These are phyloP conservation scores for Protobothrops mucrosquamatus DNA, from an alignment of 2,113 vertebrate genomes.

Conservation along the genomic window DNA sequence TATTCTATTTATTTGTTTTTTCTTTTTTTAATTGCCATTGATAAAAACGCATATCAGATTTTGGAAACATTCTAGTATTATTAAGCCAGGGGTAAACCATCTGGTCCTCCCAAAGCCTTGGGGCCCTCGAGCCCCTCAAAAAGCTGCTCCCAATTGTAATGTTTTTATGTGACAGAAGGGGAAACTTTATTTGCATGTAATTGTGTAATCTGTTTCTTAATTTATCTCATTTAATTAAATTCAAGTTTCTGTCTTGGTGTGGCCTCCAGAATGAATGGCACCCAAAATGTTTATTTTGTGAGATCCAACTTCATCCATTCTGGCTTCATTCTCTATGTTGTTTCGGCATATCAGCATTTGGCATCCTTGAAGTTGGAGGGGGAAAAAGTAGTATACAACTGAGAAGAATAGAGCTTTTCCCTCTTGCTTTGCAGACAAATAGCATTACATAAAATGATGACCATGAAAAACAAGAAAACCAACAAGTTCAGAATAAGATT, in stretches of 20 bases:
- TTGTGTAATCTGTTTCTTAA: not conserved
- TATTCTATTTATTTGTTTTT: not conserved
- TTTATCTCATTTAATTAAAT: not conserved
- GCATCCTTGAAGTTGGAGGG: slow-evolving; percentile 4
- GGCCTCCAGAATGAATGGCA: not conserved
- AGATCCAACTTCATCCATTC: not conserved
- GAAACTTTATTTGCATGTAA: not conserved
- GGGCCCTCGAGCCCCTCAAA: not conserved
- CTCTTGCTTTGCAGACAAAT: slow-evolving; percentile 17
- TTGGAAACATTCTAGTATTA: not conserved
- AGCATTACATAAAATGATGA: not conserved
- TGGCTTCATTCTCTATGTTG: not conserved
- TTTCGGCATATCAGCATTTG: not conserved
- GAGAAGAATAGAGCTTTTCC: not conserved
- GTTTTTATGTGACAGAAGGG: not conserved
- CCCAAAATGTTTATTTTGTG: slow-evolving; percentile 2
- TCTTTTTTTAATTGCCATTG: not conserved
- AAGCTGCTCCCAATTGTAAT: not conserved
- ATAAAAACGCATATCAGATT: not conserved
- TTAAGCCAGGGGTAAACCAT: not conserved
- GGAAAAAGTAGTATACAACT: not conserved
- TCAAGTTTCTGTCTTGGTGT: not conserved
- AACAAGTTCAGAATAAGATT: slow-evolving; percentile 11
- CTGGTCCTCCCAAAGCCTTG: not conserved
- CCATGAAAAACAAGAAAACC: slow-evolving; percentile 11